phyloP scores from a whole-genome alignment of 2,113 vertebrate species.

The Cichladusa arquata region DNA sequence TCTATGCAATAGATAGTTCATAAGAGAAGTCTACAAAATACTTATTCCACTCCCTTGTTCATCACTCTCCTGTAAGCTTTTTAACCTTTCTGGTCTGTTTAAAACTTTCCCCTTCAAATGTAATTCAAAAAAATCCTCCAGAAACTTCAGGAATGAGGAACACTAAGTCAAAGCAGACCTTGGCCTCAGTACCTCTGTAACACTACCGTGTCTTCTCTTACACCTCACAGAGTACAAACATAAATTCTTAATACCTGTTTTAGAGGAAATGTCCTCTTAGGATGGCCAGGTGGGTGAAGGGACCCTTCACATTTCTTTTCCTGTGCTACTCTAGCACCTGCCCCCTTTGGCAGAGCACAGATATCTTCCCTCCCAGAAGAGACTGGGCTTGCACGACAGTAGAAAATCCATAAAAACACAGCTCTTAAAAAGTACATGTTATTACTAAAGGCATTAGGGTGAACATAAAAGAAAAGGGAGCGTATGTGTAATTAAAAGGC shows the following conservation, averaged over 20 bases:
- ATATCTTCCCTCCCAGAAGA: background rate
- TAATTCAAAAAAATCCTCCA: background rate
- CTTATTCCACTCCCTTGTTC: background rate
- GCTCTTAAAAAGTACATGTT: background rate
- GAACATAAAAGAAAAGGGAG: background rate
- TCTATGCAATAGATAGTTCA: background rate
- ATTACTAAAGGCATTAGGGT: background rate
- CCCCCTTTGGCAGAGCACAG: background rate
- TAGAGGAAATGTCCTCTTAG: background rate
- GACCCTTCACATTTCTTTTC: background rate
- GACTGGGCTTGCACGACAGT: background rate
- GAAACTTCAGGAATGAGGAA: background rate
- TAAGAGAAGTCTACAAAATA: background rate
- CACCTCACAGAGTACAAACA: background rate
- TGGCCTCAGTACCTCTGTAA: background rate
- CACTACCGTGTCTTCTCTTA: background rate
- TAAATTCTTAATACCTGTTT: background rate
- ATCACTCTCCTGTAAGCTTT: background rate
- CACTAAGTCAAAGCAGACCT: background rate
- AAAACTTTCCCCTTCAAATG: rapidly evolving
- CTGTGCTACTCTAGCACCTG: background rate
- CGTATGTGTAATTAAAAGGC: background rate
- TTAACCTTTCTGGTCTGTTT: background rate
- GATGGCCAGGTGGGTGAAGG: background rate
- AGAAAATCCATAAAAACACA: background rate